Conservation (phyloP, 2,113 vertebrate genomes). For the Cryptomyrus ogoouensis region DNA sequence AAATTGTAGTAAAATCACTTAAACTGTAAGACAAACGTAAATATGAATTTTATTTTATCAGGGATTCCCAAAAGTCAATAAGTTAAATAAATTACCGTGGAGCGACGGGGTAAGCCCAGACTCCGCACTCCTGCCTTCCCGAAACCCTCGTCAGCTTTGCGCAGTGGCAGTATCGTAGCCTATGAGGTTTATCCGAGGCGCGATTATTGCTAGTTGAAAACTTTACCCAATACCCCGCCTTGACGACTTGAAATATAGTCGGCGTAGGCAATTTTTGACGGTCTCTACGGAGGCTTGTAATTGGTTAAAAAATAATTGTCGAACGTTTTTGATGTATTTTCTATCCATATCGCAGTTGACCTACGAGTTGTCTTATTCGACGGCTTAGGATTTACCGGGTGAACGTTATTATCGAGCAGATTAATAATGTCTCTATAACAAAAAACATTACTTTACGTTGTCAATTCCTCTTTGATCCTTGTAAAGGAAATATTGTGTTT, state of each 20-base stretch:
- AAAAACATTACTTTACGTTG: accelerated
- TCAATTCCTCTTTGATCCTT: no score
- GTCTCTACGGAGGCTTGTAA: slow-evolving; percentile 14
- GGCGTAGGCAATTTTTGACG: slow-evolving; percentile 15
- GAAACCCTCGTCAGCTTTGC: not conserved
- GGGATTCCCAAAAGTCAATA: not conserved
- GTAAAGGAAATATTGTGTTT: no score
- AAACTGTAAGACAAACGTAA: not conserved
- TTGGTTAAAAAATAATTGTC: not conserved
- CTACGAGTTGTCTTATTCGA: no score
- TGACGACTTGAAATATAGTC: slow-evolving; percentile 32
- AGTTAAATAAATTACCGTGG: not conserved
- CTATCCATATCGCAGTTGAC: accelerated
- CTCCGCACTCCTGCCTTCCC: not conserved
- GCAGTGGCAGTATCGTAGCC: slow-evolving; percentile 33
- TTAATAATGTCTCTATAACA: no score
- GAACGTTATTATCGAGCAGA: no score
- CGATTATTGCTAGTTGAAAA: slow-evolving; percentile 36
- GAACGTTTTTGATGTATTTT: no score
- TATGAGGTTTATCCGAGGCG: slow-evolving; percentile 31
- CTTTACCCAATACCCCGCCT: slow-evolving; percentile 29
- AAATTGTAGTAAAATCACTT: not conserved
- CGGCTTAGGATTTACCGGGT: no score
- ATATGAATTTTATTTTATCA: not conserved
- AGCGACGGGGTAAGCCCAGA: not conserved